These are phyloP conservation scores for Paraescarpia echinospica DNA, from an alignment of 1,140 invertebrate species.

Conservation along the genomic window DNA sequence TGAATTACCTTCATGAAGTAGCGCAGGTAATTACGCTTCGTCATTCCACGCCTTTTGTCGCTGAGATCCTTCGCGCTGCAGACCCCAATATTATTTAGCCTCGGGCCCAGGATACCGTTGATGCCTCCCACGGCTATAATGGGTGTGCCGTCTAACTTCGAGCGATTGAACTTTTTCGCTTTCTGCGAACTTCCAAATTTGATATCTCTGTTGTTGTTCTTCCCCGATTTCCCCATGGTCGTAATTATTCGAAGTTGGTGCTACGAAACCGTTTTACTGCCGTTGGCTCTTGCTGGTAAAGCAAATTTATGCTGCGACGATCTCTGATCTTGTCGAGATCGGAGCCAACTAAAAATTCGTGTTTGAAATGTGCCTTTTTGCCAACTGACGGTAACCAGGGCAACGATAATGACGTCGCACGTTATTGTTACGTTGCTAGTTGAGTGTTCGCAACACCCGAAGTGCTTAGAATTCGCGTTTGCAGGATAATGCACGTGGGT, in stretches of 20 bases:
- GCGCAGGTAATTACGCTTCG: background rate
- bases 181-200: background rate
- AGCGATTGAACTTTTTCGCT: background rate
- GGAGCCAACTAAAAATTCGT: background rate
- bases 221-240: background rate
- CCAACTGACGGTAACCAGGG: too few relatives aligned
- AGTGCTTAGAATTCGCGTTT: background rate
- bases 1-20: background rate
- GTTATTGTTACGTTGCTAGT: background rate
- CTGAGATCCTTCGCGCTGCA: background rate
- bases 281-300: background rate
- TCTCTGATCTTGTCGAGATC: background rate
- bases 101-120: background rate
- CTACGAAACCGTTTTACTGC: background rate
- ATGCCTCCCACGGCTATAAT: background rate
- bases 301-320: background rate
- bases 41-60: background rate
- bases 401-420: background rate
- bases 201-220: background rate
- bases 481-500: too few relatives aligned
- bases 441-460: background rate
- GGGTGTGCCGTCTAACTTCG: background rate
- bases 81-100: background rate
- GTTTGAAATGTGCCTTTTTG: background rate
- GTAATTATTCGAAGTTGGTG: background rate